These are phyloP conservation scores for Rhyacichthys aspro DNA, from an alignment of 2,797 vertebrate species.

Conservation along the genomic window DNA sequence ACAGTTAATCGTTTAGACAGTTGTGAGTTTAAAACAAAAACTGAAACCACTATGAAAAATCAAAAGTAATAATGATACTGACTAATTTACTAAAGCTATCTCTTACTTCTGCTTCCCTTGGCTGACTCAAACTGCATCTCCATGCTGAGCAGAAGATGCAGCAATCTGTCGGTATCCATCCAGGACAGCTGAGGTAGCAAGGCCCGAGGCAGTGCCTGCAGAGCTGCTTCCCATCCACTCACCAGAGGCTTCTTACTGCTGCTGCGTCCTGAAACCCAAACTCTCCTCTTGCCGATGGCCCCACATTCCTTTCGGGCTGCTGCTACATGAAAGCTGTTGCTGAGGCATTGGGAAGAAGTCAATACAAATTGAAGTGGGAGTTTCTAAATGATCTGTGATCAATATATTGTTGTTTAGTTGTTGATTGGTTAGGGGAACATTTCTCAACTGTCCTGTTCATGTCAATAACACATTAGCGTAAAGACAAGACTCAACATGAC, in stretches of 20 bases:
- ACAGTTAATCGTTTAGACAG: too few relatives aligned
- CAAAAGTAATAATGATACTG: background rate
- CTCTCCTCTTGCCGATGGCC: constrained; percentile 1
- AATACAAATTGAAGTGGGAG: constrained; percentile 11
- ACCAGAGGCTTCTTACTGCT: background rate
- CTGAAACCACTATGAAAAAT: too few relatives aligned
- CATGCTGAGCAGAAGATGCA: constrained; percentile 17
- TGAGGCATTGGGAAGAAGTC: constrained; percentile 11
- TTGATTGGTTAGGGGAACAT: constrained; percentile 11
- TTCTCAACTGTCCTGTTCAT: background rate
- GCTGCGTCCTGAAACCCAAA: background rate
- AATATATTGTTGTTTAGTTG: constrained; percentile 8
- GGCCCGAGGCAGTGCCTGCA: constrained; percentile 12
- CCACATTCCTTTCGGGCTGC: background rate
- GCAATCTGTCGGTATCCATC: constrained; percentile 4
- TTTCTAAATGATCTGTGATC: constrained; percentile 8
- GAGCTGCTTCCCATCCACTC: constrained; percentile 11
- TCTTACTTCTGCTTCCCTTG: constrained; percentile 3
- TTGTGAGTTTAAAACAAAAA: too few relatives aligned
- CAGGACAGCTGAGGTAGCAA: constrained; percentile 11
- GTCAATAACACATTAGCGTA: constrained; percentile 5
- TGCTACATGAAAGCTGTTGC: background rate
- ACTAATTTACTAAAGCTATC: background rate
- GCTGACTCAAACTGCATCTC: constrained; percentile 10
- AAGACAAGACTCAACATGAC: background rate